phyloP scores from a whole-genome alignment of 2,888 invertebrate species.

The Cryptosula pallasiana region DNA sequence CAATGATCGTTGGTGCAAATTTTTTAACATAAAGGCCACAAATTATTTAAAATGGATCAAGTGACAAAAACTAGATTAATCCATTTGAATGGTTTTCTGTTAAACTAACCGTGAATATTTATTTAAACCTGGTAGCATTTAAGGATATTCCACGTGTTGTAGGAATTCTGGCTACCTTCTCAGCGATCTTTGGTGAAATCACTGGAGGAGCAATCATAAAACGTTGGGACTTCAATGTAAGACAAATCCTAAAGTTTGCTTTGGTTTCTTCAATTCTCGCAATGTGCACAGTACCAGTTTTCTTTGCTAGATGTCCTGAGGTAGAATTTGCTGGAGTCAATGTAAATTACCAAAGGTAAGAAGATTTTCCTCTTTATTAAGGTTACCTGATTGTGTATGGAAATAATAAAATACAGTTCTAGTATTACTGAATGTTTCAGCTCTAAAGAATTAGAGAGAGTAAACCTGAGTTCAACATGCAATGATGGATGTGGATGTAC shows the following conservation, averaged over 20 bases:
- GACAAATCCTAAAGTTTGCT: background rate
- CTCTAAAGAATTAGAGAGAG: background rate
- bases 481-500: conserved; percentile 62
- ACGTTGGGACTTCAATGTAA: background rate
- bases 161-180: background rate
- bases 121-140: too few species aligned
- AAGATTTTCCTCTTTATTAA: too few species aligned
- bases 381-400: too few species aligned
- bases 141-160: too few species aligned
- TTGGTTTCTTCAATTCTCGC: background rate
- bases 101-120: too few species aligned
- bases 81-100: too few species aligned
- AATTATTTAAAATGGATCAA: too few species aligned
- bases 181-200: background rate
- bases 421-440: background rate
- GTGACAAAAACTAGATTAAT: too few species aligned
- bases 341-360: background rate
- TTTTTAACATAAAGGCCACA: too few species aligned
- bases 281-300: background rate
- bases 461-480: conserved; percentile 52
- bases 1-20: too few species aligned
- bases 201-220: background rate
- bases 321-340: background rate
- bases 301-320: background rate
- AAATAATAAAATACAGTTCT: too few species aligned